Evolutionary conservation across 2,888 invertebrate genomes (phyloP), one percentile per base, ranked within the genome.

Genomic region (Fragum fragum): DNA sequence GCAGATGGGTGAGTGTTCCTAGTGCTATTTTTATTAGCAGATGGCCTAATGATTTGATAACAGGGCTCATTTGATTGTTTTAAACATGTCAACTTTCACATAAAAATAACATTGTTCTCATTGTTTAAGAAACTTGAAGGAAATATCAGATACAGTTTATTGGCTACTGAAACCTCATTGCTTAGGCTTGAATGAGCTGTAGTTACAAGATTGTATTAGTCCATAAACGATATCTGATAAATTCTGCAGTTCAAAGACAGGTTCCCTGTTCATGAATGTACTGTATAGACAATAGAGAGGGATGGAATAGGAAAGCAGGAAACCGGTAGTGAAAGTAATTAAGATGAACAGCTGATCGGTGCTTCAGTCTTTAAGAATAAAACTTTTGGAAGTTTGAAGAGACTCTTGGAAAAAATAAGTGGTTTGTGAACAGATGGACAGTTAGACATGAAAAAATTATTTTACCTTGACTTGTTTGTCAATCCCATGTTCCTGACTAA

Each of bases 21-120:
- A 23, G 66, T 66, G 66, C 66, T 42, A 3, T 39, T 66, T 66
- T 66, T 66, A 66, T 66, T 66, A 66, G 42, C 66, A 66, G 66
- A 66, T 66, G 66, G 66, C 66, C 66, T 66, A 66, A 66, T 66
- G 66, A 66, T 66, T 66, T 42, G 66, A 66, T 66, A 66, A 66
- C 66, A 66, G 66, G 36, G 61, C 29, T 66, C 42, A 42, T 66
- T 42, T 42, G 42, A 66, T 66, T 66, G 66, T 66, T 66, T 36
- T 66, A 66, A 42, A 42, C 66, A 66, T 66, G 66, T 66, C 66
- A 66, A 66, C 66, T 66, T 66, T 66, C 21, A 66, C 66, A 66
- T 42, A 23, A 66, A 66, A 66, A 39, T 36, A 66, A 66, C 66
- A 42, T 66, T 66, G 66, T 66, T 66, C 66, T 42, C 42, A 66